Base-by-base conservation (phyloP, 2,888 invertebrate species). In the Xylota segnis region DNA sequence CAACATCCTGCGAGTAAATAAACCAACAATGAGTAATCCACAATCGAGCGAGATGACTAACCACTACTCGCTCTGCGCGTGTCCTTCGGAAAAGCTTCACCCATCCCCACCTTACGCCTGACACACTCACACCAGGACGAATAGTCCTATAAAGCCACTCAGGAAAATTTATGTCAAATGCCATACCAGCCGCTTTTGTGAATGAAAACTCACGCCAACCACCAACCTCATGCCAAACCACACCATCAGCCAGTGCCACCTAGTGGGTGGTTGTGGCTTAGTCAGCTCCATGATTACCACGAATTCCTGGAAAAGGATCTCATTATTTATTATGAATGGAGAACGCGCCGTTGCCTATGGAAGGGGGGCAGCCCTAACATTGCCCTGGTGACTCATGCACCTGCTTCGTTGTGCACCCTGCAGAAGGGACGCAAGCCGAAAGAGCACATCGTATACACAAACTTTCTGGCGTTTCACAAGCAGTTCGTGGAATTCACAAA, bases 271-370 rank as follows among this genome's bases (percentile, higher is more conserved):
- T 37, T 68, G 58, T 5, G 58, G 10, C 70, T 84, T 75, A 84
- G 84, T 84, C 84, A 84, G 84, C 84, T 29, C 70, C 59, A 58
- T 74, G 83, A 83, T 79, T 79, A 79, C 74, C 65, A 23, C 37
- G 59, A 71, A 81, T 84, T 84, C 84, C 45, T 84, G 81, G 84
- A 84, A 84, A 84, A 84, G 81, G 75, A 84, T 81, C 70, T 58
- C 81, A 84, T 84, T 81, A 81, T 81, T 71, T 84, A 84, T 81
- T 84, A 84, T 84, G 84, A 84, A 84, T 84, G 84, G 71, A 75
- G 56, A 71, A 47, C 29, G 70, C 70, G 65, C 58, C 37, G 54
- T 43, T 65, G 56, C 63, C 63, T 52, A 29, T 34, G 47, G 47
- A 65, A 43, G 50, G 54, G 50, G 54, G 54, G 61, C 16, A 37